Evolutionary conservation across 2,113 vertebrate genomes (phyloP).

Genomic region (Cheirogaleus medius): DNA sequence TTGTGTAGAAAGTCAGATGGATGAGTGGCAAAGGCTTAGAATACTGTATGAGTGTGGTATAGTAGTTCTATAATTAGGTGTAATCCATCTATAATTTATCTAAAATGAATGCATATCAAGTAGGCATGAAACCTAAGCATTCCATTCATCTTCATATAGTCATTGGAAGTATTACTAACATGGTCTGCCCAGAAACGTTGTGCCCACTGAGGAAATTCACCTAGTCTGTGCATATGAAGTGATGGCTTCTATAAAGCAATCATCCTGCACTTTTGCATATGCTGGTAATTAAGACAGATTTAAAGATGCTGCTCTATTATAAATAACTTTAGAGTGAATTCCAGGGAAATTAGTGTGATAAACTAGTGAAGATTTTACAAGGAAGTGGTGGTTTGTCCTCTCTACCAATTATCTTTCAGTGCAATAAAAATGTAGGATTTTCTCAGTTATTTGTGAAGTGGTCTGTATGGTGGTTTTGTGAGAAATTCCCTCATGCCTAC

Average conservation of each 20-base stretch:
- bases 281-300: background rate
- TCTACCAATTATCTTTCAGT: background rate
- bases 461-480: background rate
- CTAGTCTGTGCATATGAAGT: background rate
- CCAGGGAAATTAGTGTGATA: background rate
- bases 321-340: conserved; percentile 19
- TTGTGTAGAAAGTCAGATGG: conserved; percentile 32
- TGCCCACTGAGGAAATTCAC: conserved; percentile 26
- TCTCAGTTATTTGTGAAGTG: background rate
- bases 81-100: conserved; percentile 65
- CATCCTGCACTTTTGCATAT: conserved; percentile 28
- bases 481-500: background rate
- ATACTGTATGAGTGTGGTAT: background rate
- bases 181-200: background rate
- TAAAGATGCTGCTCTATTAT: background rate
- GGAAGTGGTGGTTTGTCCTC: background rate
- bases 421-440: conserved; percentile 29
- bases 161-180: background rate
- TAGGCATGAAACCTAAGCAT: conserved; percentile 34
- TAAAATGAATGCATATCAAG: conserved; percentile 57
- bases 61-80: conserved; percentile 65
- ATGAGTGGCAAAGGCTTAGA: conserved; percentile 48
- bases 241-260: conserved; percentile 10
- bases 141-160: conserved; percentile 45
- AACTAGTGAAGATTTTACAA: conserved; percentile 21